phyloP scores from a whole-genome alignment of 2,797 vertebrate genomes.

The Catamblyrhynchus diadema region DNA sequence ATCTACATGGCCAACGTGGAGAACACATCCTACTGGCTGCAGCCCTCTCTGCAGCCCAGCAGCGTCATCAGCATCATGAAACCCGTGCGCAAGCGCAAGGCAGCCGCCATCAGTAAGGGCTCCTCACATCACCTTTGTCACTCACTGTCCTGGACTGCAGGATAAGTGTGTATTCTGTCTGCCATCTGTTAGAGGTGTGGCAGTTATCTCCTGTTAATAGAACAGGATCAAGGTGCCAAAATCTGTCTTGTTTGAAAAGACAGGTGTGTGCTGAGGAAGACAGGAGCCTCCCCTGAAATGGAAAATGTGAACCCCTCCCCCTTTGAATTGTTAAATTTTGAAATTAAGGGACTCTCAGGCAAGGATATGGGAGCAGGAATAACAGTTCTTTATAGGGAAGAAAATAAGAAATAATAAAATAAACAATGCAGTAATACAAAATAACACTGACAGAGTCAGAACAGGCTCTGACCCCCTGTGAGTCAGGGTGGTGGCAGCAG shows the following conservation, averaged over 20 bases:
- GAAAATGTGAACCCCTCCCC: background rate
- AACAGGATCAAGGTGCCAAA: background rate
- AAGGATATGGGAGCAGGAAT: background rate
- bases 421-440: background rate
- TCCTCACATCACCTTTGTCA: background rate
- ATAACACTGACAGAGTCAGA: background rate
- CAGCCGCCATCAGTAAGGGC: constrained; percentile 87
- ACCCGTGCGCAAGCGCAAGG: constrained; percentile 95
- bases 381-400: background rate
- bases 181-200: background rate
- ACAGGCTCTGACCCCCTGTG: background rate
- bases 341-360: background rate
- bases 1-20: constrained; percentile 99
- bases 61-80: constrained; percentile 98
- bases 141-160: background rate
- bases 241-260: background rate
- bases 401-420: background rate
- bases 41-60: constrained; percentile 94
- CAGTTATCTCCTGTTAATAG: background rate
- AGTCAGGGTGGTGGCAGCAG: background rate
- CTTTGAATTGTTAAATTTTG: background rate
- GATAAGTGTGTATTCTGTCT: background rate
- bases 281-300: background rate
- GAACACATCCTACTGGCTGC: constrained; percentile 97
- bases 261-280: background rate